These are phyloP conservation scores for Mixornis gularis DNA, from an alignment of 2,113 vertebrate genomes.

Conservation along the genomic window DNA sequence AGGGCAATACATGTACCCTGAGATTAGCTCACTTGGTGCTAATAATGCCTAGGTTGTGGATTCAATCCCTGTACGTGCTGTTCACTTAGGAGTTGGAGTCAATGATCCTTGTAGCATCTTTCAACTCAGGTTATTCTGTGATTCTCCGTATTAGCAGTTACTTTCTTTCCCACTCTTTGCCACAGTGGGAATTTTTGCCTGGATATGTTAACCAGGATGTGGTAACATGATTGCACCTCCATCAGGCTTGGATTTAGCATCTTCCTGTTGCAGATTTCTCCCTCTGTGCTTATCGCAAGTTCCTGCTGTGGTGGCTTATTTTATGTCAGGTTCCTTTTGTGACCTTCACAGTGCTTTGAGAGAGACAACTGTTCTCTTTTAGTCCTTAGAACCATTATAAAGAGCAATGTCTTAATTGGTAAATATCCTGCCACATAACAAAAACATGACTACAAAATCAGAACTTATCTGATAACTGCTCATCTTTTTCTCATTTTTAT, in stretches of 20 bases:
- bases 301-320: neutral
- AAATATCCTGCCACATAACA: neutral
- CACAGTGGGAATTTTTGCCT: neutral
- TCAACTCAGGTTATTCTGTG: neutral
- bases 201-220: neutral
- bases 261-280: neutral
- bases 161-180: neutral
- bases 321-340: neutral
- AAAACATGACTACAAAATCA: neutral
- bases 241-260: neutral
- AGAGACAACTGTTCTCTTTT: neutral
- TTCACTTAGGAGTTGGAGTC: neutral
- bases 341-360: neutral
- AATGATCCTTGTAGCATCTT: neutral
- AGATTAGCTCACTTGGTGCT: neutral
- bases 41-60: neutral
- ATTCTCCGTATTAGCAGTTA: neutral
- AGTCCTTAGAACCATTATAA: neutral
- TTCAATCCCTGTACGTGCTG: rapidly evolving
- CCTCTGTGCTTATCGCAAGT: neutral
- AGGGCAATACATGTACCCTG: neutral
- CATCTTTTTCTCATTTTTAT: neutral
- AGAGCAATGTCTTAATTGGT: neutral
- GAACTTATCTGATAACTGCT: neutral
- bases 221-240: neutral